A percentile compares a stretch with the other conserved stretches of the same genome.
Evolutionary conservation across 2,113 vertebrate genomes (phyloP).

Genomic region (Triplophysa tibetana): DNA sequence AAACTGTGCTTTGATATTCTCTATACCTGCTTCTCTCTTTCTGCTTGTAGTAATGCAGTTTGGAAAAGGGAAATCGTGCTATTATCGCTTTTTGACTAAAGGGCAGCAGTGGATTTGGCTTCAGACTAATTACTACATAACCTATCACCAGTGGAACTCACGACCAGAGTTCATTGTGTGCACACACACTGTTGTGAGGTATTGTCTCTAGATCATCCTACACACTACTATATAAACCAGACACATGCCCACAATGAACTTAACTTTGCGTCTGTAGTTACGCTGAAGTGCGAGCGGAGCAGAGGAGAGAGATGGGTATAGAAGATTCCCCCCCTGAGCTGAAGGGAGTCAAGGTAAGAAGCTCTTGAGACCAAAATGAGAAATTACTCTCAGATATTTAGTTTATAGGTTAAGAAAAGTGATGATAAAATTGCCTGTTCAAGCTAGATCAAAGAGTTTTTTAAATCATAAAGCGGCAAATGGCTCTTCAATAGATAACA

Average conservation of each 20-base stretch:
- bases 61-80: constrained; percentile 97
- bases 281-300: constrained; percentile 92
- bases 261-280: constrained; percentile 76
- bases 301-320: constrained; percentile 90
- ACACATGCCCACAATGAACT: not conserved
- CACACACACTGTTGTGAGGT: constrained; percentile 97
- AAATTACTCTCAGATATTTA: not conserved
- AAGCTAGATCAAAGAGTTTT: not conserved
- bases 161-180: constrained; percentile 98
- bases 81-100: constrained; percentile 97
- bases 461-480: too few relatives aligned
- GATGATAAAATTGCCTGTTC: not conserved
- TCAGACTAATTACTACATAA: constrained; percentile 97
- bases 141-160: constrained; percentile 99
- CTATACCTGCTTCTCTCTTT: not conserved
- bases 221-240: not conserved
- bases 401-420: not conserved
- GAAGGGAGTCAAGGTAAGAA: constrained; percentile 85
- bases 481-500: not conserved
- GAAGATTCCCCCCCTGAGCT: constrained; percentile 88
- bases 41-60: constrained; percentile 91
- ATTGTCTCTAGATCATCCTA: not conserved
- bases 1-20: not conserved
- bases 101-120: constrained; percentile 99
- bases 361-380: not conserved